phyloP scores from a whole-genome alignment of 2,797 vertebrate species.

The Rousettus madagascariensis region DNA sequence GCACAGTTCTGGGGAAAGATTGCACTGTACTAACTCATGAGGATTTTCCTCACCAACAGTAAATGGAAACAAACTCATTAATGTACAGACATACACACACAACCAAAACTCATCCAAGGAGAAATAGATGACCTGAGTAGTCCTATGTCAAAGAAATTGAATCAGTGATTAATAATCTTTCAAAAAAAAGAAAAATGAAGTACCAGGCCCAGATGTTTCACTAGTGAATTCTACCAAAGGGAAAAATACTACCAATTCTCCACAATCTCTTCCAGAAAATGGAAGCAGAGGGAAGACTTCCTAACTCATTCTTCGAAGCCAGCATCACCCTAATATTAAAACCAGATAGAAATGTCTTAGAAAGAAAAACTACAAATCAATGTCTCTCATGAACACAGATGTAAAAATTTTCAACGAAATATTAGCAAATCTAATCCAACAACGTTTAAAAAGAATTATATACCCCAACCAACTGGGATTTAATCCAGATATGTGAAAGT shows the following conservation, averaged over 20 bases:
- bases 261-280: not conserved
- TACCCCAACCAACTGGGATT: not conserved
- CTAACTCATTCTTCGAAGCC: not conserved
- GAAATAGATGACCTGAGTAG: not conserved
- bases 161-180: not conserved
- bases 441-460: not conserved
- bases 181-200: not conserved
- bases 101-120: not conserved
- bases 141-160: not conserved
- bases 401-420: not conserved
- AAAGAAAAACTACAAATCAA: not conserved
- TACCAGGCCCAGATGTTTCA: not conserved
- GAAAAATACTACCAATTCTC: not conserved
- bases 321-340: not conserved
- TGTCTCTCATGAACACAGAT: not conserved
- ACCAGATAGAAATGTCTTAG: not conserved
- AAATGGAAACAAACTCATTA: constrained; percentile 71
- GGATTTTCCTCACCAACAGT: constrained; percentile 74
- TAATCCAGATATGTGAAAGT: not conserved
- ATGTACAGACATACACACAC: not conserved
- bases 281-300: not conserved
- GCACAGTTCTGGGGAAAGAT: constrained; percentile 19
- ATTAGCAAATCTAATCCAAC: not conserved
- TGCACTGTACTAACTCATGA: constrained; percentile 58
- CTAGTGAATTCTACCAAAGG: not conserved